Percentiles rank a stretch among this genome's conserved stretches.
Evolutionary conservation across 1,140 invertebrate species (phyloP).

Genomic region (Aphelinus certus): DNA sequence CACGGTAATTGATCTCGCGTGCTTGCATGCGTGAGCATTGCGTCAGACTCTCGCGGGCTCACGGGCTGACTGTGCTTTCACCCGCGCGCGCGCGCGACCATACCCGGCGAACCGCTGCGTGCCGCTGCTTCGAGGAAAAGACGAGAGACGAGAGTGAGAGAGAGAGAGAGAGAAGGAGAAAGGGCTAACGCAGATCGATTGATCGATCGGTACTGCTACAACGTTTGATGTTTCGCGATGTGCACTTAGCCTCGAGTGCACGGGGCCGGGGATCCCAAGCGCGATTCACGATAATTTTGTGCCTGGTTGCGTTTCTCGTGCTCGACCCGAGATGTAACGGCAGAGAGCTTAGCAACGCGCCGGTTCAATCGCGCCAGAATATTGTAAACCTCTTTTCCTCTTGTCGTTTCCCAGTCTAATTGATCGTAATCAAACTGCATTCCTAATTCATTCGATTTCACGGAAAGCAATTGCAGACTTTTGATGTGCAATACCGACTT

Average conservation of each 20-base stretch:
- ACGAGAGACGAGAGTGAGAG: not conserved
- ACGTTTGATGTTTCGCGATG: conserved; percentile 31
- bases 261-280: not conserved
- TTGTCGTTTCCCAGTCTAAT: too few relatives aligned
- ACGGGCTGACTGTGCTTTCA: conserved; percentile 43
- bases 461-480: too few relatives aligned
- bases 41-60: conserved; percentile 50
- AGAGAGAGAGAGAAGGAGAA: not conserved
- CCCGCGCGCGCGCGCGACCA: conserved; percentile 42
- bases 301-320: not conserved
- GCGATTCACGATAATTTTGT: conserved; percentile 4
- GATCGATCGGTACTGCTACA: not conserved
- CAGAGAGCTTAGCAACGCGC: too few relatives aligned
- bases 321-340: not conserved
- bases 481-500: too few relatives aligned
- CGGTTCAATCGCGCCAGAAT: too few relatives aligned
- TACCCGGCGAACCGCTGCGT: not conserved
- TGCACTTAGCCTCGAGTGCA: conserved; percentile 1
- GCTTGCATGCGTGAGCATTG: conserved; percentile 50
- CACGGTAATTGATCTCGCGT: conserved; percentile 53
- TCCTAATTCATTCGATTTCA: too few relatives aligned
- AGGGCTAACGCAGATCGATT: not conserved
- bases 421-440: too few relatives aligned
- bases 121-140: not conserved
- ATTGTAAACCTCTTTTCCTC: too few relatives aligned